Base-by-base conservation (phyloP, 2,113 vertebrate species). In the Chaetorhynchus papuensis region DNA sequence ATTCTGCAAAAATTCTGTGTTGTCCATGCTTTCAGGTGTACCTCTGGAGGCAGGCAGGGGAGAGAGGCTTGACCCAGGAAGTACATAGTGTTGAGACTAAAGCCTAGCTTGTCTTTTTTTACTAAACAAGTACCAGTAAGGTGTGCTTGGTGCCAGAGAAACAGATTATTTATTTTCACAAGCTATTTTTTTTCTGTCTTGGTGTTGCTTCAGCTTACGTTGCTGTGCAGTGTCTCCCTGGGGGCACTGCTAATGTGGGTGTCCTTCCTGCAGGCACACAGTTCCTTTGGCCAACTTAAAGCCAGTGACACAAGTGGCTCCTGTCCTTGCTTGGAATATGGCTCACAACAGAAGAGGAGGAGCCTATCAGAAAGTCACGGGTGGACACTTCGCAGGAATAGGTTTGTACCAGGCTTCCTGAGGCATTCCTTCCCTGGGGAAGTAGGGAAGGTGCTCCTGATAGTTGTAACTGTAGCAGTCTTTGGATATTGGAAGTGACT, bases 231-330 rank as follows among this genome's bases (percentile, higher is more conserved):
- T 7, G 5, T 80, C 31, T 90, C 30, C 90, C 47, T 63, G 44
- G 64, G 64, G 64, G 20, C 64, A 57, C 64, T 65, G 42, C 71
- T 93, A 19, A 83, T 3, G 3, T 37, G 13, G 12, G 7, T 87
- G 90, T 93, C 91, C 76, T 86, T 86, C 26, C 26, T 89, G n/a
- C 91, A 99, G 99, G 97, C 99, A 99, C 95, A 96, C 98, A 72
- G 98, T 99, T 94, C 98, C 99, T 24, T 81, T 99, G 95, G 97
- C 98, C 17, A 98, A 99, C 89, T 96, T 99, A 97, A 99, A 99
- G 93, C 99, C 99, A 24, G 98, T 99, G 92, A 98, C 98, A 28
- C 98, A 98, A 68, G 97, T 98, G 69, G 98, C 98, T 47, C 98
- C 99, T 35, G 98, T 99, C 66, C 98, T 99, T 71, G 97, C 98